Evolutionary conservation across 2,113 vertebrate genomes (phyloP), one percentile per base, ranked within the genome.

Genomic region (Euleptes europaea): DNA sequence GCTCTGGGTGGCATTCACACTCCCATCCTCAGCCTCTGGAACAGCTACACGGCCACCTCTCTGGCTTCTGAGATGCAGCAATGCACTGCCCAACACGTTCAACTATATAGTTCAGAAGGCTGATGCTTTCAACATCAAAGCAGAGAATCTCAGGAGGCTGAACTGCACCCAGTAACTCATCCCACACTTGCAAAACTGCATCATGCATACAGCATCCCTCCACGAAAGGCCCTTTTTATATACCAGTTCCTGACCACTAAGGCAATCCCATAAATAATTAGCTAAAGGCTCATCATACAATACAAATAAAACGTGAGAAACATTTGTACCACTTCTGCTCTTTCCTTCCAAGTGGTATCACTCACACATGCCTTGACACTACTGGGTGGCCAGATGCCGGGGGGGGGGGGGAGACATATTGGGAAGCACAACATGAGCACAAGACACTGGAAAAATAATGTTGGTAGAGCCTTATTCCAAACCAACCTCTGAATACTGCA

Each of bases 381-480:
- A 77, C 33, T 76, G 28, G 5, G 6, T 26, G 63, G 28, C 28
- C 23, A 31, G 63, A 31, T 31, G 63, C 63, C 23, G 4, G 8
- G 26, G 23, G 5, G 19, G 47, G n/a, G n/a, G n/a, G n/a, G n/a
- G n/a, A n/a, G 11, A 26, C 23, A 66, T 28, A 66, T 21, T 19
- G n/a, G 8, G 51, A 57, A 21, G 47, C 47, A 33, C 21, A 33
- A 33, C 75, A 79, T 38, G 90, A 92, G 92, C 60, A 88, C 86
- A 83, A n/a, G n/a, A 89, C 80, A 69, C 54, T 5, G 2, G 60
- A n/a, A 69, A 38, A 66, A 40, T 72, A 26, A 23, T 47, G 47
- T 21, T 35, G 0, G 0, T 67, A 67, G 83, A 71, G 73, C 31
- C 12, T 57, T 49, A 71, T 38, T 79, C 60, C 4, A 70, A 42